Conservation (phyloP, 2,797 vertebrate species). For the Fistularia tabacaria region DNA sequence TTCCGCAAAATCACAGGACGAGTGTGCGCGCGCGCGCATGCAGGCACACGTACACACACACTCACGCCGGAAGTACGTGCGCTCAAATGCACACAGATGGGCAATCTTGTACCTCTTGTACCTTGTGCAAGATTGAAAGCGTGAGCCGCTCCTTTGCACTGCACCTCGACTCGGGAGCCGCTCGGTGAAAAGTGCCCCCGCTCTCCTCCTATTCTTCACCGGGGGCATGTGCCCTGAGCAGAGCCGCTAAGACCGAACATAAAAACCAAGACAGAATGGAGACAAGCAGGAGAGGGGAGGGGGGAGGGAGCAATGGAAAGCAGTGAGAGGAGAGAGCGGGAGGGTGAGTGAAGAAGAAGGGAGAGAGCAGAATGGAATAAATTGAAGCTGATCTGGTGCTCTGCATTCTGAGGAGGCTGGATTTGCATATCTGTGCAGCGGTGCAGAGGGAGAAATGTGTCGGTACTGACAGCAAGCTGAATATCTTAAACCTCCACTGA, state of each 20-base stretch:
- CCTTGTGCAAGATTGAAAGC: constrained; percentile 39
- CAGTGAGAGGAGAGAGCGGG: constrained; percentile 40
- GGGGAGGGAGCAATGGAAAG: constrained; percentile 11
- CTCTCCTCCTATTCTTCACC: constrained; percentile 53
- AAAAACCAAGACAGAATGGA: constrained; percentile 57
- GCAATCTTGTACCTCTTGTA: constrained; percentile 34
- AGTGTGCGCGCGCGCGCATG: constrained; percentile 2
- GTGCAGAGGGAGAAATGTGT: constrained; percentile 81
- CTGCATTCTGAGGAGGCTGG: constrained; percentile 74
- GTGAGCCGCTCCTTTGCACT: constrained; percentile 40
- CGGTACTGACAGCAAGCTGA: constrained; percentile 77
- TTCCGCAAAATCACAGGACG: constrained; percentile 1
- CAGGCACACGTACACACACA: constrained; percentile 15
- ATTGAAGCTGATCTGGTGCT: constrained; percentile 79
- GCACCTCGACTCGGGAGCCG: constrained; percentile 41
- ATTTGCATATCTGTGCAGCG: constrained; percentile 82
- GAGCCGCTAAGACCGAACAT: constrained; percentile 64
- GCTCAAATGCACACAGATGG: constrained; percentile 21
- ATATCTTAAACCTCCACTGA: constrained; percentile 76
- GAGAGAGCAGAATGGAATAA: constrained; percentile 72
- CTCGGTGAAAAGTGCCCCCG: constrained; percentile 43
- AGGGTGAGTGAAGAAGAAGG: constrained; percentile 42
- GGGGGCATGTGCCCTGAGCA: constrained; percentile 61
- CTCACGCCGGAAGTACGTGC: constrained; percentile 1
- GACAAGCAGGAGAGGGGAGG: constrained; percentile 10